phyloP scores from a whole-genome alignment of 2,888 invertebrate species.

The Aphidius colemani region DNA sequence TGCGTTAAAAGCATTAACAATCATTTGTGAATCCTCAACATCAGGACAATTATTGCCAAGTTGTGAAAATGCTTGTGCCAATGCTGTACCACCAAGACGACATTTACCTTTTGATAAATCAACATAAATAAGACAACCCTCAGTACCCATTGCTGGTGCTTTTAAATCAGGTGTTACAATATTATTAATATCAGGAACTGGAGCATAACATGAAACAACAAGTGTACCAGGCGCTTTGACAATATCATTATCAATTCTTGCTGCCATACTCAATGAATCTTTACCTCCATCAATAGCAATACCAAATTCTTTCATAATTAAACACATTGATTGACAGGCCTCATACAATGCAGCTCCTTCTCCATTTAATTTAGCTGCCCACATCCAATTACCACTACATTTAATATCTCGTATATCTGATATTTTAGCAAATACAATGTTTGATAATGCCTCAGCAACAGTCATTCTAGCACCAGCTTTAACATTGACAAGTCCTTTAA shows the following conservation, averaged over 20 bases:
- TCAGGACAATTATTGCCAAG: constrained; percentile 82
- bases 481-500: constrained; percentile 85
- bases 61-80: constrained; percentile 89
- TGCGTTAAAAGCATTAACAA: constrained; percentile 78
- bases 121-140: constrained; percentile 76
- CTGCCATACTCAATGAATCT: constrained; percentile 97
- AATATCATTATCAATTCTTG: constrained; percentile 73
- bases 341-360: constrained; percentile 88
- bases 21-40: constrained; percentile 70
- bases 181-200: constrained; percentile 84
- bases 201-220: constrained; percentile 95
- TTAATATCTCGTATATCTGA: constrained; percentile 78
- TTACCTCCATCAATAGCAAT: constrained; percentile 96
- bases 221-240: constrained; percentile 85
- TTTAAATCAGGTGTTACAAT: constrained; percentile 92
- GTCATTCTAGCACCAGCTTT: constrained; percentile 91
- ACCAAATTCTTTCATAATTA: constrained; percentile 78
- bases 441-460: constrained; percentile 91
- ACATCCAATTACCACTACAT: constrained; percentile 99
- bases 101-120: constrained; percentile 75
- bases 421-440: constrained; percentile 79
- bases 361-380: constrained; percentile 93
- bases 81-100: constrained; percentile 88
- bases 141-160: constrained; percentile 65
- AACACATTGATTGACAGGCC: constrained; percentile 88